A percentile compares a stretch with the other conserved stretches of the same genome.
Evolutionary conservation across 2,888 invertebrate genomes (phyloP).

Genomic region (Tetropium fuscum): DNA sequence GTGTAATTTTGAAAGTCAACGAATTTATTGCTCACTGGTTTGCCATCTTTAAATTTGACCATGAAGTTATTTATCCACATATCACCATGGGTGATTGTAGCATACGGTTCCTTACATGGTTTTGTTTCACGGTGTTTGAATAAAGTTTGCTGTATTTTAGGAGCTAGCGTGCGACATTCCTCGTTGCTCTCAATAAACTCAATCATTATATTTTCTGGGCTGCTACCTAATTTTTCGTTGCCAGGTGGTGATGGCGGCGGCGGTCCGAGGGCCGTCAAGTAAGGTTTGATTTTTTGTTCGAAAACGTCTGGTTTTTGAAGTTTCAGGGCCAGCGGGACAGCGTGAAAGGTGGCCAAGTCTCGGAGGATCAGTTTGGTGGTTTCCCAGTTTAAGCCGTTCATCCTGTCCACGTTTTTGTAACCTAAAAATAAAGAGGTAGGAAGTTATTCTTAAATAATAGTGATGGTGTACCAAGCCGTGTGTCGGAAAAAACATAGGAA

Average conservation of each 20-base stretch:
- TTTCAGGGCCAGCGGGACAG: slow-evolving; percentile 68
- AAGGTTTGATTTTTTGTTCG: slow-evolving; percentile 55
- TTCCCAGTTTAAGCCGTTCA: slow-evolving; percentile 64
- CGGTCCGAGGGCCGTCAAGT: slow-evolving; percentile 19
- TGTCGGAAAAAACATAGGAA: too few species aligned
- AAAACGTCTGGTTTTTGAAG: slow-evolving; percentile 61
- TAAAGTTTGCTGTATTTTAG: neutral
- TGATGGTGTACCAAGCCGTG: too few species aligned
- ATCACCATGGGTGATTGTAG: slow-evolving; percentile 68
- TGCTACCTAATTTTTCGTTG: neutral
- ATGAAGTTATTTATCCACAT: slow-evolving; percentile 73
- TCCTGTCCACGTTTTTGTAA: slow-evolving; percentile 65
- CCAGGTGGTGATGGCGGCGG: neutral
- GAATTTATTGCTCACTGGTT: slow-evolving; percentile 61
- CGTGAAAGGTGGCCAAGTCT: slow-evolving; percentile 69
- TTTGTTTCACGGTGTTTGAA: neutral
- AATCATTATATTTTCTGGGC: neutral
- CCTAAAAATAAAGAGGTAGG: slow-evolving; percentile 32
- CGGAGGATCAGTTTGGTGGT: slow-evolving; percentile 64
- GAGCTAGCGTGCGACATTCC: neutral
- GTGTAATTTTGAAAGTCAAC: slow-evolving; percentile 71
- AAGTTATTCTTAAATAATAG: neutral
- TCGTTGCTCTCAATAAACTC: slow-evolving; percentile 1
- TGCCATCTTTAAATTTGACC: slow-evolving; percentile 61
- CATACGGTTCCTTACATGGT: slow-evolving; percentile 54